Evolutionary conservation across 2,888 invertebrate genomes (phyloP).

Genomic region (Cephus pygmeus): DNA sequence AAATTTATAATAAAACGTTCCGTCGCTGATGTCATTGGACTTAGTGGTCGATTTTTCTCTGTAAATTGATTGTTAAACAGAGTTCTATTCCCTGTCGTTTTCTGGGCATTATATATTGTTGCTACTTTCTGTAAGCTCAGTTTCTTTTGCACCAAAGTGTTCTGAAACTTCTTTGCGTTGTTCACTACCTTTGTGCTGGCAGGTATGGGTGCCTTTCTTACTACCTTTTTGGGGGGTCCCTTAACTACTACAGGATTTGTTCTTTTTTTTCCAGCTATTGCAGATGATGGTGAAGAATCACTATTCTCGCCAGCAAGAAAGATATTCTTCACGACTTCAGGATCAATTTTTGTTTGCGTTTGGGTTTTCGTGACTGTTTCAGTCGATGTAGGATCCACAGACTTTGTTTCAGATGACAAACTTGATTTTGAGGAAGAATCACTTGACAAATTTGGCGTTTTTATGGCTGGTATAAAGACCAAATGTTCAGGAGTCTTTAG

Average conservation of each 20-base stretch:
- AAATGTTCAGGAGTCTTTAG: background rate
- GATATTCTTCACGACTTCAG: background rate
- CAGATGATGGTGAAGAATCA: background rate
- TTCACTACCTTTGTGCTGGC: conserved; percentile 54
- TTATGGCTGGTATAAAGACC: background rate
- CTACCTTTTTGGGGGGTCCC: conserved; percentile 42
- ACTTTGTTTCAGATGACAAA: background rate
- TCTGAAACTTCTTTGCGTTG: conserved; percentile 56
- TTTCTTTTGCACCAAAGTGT: conserved; percentile 46
- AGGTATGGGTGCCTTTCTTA: conserved; percentile 41
- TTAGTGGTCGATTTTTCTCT: conserved; percentile 35
- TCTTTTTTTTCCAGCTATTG: conserved; percentile 26
- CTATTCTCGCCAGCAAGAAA: background rate
- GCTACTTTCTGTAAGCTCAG: conserved; percentile 45
- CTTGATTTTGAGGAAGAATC: background rate
- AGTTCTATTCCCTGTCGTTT: conserved; percentile 30
- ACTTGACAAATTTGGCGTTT: background rate
- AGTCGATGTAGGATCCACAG: background rate
- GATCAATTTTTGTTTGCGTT: background rate
- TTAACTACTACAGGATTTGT: conserved; percentile 19
- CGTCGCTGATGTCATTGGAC: conserved; percentile 35
- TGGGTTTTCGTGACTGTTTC: background rate
- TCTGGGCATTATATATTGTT: conserved; percentile 30
- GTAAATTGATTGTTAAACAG: conserved; percentile 38
- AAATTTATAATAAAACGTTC: conserved; percentile 55